A percentile compares a stretch with the other conserved stretches of the same genome.
These are phyloP conservation scores for Urechis unicinctus DNA, from an alignment of 2,888 invertebrate species.

Conservation along the genomic window DNA sequence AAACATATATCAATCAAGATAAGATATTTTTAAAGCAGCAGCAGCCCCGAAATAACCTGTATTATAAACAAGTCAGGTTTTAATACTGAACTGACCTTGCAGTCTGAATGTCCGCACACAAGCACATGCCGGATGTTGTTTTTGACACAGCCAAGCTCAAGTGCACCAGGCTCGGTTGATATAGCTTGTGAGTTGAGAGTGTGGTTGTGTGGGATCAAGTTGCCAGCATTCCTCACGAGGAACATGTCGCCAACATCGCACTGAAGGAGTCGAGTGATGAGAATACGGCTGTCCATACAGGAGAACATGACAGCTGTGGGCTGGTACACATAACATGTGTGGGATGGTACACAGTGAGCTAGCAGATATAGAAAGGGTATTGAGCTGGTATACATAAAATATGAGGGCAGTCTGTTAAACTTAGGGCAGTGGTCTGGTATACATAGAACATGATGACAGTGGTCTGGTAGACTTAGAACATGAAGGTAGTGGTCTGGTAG, in stretches of 20 bases:
- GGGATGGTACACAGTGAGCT: neutral
- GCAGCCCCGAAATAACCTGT: neutral
- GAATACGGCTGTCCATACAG: conserved; percentile 97
- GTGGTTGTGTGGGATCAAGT: conserved; percentile 76
- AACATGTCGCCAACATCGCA: conserved; percentile 97
- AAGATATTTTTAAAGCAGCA: neutral
- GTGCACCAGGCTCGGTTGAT: conserved; percentile 90
- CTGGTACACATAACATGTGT: conserved; percentile 56
- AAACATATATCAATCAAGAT: neutral
- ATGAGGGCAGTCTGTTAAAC: too few relatives aligned
- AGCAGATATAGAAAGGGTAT: too few relatives aligned
- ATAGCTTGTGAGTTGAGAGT: conserved; percentile 62
- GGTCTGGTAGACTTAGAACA: too few relatives aligned
- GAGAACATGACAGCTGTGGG: conserved; percentile 96
- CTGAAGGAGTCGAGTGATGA: conserved; percentile 90
- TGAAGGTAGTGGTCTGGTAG: too few relatives aligned
- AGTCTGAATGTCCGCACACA: conserved; percentile 96
- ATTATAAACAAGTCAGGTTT: neutral
- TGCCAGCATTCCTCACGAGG: conserved; percentile 91
- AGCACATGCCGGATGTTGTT: conserved; percentile 87
- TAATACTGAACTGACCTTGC: conserved; percentile 60
- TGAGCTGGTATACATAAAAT: too few relatives aligned
- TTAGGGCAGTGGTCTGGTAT: too few relatives aligned
- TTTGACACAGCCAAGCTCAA: conserved; percentile 87
- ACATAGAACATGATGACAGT: too few relatives aligned